Base-by-base conservation (phyloP, 2,797 vertebrate species). In the Brachyalestes nurse region DNA sequence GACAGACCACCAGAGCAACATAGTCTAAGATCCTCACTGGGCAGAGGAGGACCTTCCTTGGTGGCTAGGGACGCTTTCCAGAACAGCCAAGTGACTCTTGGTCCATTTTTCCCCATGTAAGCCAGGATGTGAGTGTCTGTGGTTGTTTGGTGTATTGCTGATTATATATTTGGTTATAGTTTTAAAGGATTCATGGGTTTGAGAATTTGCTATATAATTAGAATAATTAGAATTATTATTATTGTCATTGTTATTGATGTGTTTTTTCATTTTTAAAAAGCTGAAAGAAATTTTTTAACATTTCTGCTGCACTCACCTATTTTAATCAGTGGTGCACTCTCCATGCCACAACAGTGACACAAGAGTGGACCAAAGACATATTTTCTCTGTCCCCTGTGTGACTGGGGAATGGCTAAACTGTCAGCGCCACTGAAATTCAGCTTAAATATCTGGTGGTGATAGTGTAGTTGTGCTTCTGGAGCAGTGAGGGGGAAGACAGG, bases 401-500 rank as follows among this genome's bases (percentile, higher is more conserved):
- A 53, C 61, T 72, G 57, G 45, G 42, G 34, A 72, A 51, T 53
- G 42, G 70, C 69, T 62, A 51, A 70, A 80, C 64, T 72, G 67
- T 57, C 51, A 66, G n/a, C 64, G 49, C 66, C 72, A 78, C 49
- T 82, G 34, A 72, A 75, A 67, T 74, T 78, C 51, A 60, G 69
- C 57, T 71, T 83, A 75, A 83, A 80, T 79, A 42, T 66, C 45
- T 66, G 61, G 40, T 72, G 40, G 61, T 71, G 60, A 75, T 45
- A 38, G 51, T 2, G n/a, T 45, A 65, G 73, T 78, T 67, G 57
- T 64, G 78, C 74, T 76, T 74, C 70, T 77, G 79, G 40, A 47
- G 58, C 34, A 38, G 34, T 53, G 64, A 78, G 25, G 60, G 34
- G 78, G 8, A 67, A 64, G 86, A 86, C 87, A 90, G 88, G 87